Conservation (phyloP, 2,797 vertebrate genomes). For the Danio tinwini region DNA sequence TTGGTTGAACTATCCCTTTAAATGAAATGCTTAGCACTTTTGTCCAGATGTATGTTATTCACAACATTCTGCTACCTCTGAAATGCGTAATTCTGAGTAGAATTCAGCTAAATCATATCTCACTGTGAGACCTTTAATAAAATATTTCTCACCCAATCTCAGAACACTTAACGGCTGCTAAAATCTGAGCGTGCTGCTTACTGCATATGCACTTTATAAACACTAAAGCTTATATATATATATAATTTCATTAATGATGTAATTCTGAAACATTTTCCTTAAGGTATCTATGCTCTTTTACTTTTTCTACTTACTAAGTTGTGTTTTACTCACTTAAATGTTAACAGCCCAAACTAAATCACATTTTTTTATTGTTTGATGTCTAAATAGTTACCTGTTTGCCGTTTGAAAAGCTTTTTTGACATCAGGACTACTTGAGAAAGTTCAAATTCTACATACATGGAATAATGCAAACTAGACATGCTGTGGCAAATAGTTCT, state of each 20-base stretch:
- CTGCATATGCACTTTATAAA: neutral
- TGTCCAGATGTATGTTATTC: slow-evolving; percentile 2
- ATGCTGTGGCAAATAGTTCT: neutral
- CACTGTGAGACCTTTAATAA: neutral
- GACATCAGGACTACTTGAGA: neutral
- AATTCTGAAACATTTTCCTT: neutral
- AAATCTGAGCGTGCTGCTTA: neutral
- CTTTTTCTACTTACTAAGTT: neutral
- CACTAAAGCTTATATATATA: neutral
- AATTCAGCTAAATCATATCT: slow-evolving; percentile 18
- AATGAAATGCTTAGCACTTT: neutral
- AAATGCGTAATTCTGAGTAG: slow-evolving; percentile 1
- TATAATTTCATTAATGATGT: neutral
- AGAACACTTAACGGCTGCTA: neutral
- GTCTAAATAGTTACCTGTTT: too few species aligned
- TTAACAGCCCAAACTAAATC: neutral
- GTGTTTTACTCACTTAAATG: neutral
- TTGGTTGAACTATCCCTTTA: too few species aligned
- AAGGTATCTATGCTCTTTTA: neutral
- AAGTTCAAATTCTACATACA: neutral
- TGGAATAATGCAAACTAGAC: neutral
- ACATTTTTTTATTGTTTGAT: neutral
- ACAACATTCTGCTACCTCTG: neutral
- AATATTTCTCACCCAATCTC: neutral
- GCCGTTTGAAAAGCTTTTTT: neutral